Evolutionary conservation across 2,797 vertebrate genomes (phyloP).

Genomic region (Bradypodion ventrale): DNA sequence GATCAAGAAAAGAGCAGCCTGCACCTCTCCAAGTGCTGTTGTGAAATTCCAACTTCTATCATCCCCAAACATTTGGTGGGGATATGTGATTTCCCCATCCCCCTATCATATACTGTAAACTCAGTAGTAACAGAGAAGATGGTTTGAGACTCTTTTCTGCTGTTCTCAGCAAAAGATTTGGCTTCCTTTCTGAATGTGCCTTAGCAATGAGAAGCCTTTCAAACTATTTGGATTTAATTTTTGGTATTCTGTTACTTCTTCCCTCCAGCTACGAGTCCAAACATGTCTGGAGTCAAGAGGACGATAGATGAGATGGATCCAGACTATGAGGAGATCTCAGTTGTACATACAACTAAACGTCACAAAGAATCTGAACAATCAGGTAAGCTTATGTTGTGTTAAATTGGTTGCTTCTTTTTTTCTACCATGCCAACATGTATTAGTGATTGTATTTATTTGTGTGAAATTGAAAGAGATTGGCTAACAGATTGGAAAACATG

Average conservation of each 20-base stretch:
- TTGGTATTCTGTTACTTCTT: constrained; percentile 7
- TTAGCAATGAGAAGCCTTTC: not conserved
- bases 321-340: constrained; percentile 92
- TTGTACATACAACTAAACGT: constrained; percentile 87
- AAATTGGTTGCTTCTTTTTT: not conserved
- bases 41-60: not conserved
- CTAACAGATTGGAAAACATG: not conserved
- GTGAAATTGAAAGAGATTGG: not conserved
- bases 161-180: fast-evolving
- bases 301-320: constrained; percentile 93
- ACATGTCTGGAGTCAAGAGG: constrained; percentile 95
- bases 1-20: not conserved
- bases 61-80: too few relatives aligned
- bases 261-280: constrained; percentile 40
- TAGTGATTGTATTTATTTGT: too few relatives aligned
- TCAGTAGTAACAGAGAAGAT: not conserved
- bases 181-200: not conserved
- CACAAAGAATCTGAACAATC: constrained; percentile 88
- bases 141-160: not conserved
- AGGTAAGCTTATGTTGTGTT: constrained; percentile 73
- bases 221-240: not conserved
- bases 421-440: not conserved
- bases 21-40: not conserved
- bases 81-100: too few relatives aligned
- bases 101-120: not conserved